Conservation (phyloP, 2,797 vertebrate species). For the Coreius guichenoti region DNA sequence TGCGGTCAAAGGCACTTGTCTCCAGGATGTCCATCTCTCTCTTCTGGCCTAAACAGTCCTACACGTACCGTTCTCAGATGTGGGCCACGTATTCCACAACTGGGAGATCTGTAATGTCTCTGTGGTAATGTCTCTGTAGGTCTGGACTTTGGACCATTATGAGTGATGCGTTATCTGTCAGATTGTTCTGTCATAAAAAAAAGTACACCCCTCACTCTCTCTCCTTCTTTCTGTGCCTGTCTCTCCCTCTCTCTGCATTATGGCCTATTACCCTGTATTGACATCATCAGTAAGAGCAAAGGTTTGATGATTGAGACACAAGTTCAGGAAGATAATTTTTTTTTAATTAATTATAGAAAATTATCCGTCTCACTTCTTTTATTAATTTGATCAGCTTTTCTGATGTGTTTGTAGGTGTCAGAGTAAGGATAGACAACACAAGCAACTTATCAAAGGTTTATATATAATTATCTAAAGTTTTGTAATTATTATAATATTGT, state of each 20-base stretch:
- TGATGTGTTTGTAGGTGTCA: not conserved
- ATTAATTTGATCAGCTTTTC: not conserved
- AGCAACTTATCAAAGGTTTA: not conserved
- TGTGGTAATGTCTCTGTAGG: slow-evolving; percentile 31
- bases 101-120: slow-evolving; percentile 23
- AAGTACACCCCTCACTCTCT: slow-evolving; percentile 60
- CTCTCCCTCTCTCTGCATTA: slow-evolving; percentile 5
- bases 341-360: not conserved
- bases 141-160: slow-evolving; percentile 76
- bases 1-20: slow-evolving; percentile 75
- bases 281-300: slow-evolving; percentile 56
- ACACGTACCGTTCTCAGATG: slow-evolving; percentile 13
- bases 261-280: slow-evolving; percentile 42
- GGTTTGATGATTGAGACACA: slow-evolving; percentile 48
- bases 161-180: slow-evolving; percentile 63
- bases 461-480: not conserved
- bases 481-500: not conserved
- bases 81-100: slow-evolving; percentile 39
- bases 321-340: slow-evolving; percentile 16
- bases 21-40: slow-evolving; percentile 82
- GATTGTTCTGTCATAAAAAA: slow-evolving; percentile 75
- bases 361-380: too few species aligned
- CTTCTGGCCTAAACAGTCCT: slow-evolving; percentile 2
- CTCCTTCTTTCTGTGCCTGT: slow-evolving; percentile 8
- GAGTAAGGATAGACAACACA: not conserved